A percentile compares a stretch with the other conserved stretches of the same genome.
Evolutionary conservation across 2,888 invertebrate species (phyloP).

Genomic region (Exocentrus adspersus): DNA sequence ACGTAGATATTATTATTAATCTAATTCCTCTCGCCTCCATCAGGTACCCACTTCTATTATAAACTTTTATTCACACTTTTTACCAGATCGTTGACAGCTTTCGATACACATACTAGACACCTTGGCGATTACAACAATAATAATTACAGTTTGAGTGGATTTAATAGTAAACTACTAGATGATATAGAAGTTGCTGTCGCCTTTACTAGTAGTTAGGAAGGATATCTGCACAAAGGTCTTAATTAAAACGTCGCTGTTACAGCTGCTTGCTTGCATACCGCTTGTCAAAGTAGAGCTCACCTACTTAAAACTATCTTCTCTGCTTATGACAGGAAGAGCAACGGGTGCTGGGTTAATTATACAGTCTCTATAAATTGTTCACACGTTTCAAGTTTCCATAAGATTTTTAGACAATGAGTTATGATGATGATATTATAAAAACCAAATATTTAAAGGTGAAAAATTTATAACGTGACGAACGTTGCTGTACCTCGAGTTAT

Average conservation of each 20-base stretch:
- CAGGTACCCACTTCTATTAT: no score
- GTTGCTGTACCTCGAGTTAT: no score
- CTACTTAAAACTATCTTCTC: not conserved
- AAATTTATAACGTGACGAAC: no score
- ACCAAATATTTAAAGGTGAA: no score
- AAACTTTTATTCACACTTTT: not conserved
- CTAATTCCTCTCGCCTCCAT: no score
- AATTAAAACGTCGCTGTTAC: not conserved
- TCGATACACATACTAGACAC: not conserved
- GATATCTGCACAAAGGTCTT: not conserved
- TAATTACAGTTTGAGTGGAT: conserved; percentile 7
- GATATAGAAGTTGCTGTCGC: not conserved
- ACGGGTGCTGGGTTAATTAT: no score
- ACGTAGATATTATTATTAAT: no score
- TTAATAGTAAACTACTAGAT: conserved; percentile 8
- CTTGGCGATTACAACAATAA: not conserved
- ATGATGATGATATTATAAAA: no score
- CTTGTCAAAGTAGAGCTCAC: not conserved
- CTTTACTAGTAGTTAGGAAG: conserved; percentile 2
- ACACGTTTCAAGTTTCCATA: no score
- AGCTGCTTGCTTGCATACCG: not conserved
- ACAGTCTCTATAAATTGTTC: no score
- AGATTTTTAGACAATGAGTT: no score
- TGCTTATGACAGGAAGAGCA: not conserved
- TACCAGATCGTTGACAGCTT: not conserved